Percentiles rank a stretch among this genome's conserved stretches.
phyloP scores from a whole-genome alignment of 92 coral and sea anemone species.

The Phenganax subtilis region DNA sequence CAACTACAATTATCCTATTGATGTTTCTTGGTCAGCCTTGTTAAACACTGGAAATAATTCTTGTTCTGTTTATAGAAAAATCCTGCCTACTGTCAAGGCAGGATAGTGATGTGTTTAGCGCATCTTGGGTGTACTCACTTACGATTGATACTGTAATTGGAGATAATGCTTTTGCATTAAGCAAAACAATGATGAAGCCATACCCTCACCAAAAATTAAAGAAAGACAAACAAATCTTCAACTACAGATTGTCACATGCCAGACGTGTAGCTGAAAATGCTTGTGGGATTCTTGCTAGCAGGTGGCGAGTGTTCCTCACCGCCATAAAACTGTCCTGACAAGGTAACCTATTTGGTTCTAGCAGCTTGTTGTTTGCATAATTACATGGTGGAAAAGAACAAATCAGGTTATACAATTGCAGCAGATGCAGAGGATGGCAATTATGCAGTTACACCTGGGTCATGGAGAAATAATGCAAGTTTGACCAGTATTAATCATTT shows the following conservation, averaged over 20 bases:
- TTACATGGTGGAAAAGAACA: conserved; percentile 19
- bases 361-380: conserved; percentile 9
- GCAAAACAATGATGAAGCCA: conserved; percentile 19
- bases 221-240: conserved; percentile 20
- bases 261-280: not conserved
- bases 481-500: not conserved
- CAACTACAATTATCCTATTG: too few species aligned
- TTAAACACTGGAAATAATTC: too few species aligned
- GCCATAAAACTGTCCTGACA: conserved; percentile 12
- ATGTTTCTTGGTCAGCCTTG: too few species aligned
- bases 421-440: conserved; percentile 35
- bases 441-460: conserved; percentile 19
- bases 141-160: not conserved
- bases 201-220: conserved; percentile 33
- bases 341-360: not conserved
- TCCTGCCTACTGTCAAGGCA: too few species aligned
- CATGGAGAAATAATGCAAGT: conserved; percentile 30
- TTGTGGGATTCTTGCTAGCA: too few species aligned
- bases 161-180: conserved; percentile 21
- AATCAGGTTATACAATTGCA: conserved; percentile 29
- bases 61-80: too few species aligned
- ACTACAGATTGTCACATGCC: conserved; percentile 24
- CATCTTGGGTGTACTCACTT: too few species aligned
- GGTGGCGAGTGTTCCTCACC: too few species aligned
- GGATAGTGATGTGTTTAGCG: too few species aligned